Conservation (phyloP, 2,888 invertebrate species). For the Epinotia ramella region DNA sequence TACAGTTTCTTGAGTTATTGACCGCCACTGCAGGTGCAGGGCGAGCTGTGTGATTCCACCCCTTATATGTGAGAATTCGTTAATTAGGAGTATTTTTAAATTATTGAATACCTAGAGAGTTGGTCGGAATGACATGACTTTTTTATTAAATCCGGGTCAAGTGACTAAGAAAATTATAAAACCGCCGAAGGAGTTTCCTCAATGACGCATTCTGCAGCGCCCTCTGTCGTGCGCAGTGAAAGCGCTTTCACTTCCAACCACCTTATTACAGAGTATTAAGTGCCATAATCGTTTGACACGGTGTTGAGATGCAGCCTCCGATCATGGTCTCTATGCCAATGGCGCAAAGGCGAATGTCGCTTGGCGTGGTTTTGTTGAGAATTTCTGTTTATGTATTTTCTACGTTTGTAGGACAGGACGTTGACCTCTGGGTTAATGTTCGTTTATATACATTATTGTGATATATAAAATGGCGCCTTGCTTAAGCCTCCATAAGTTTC, state of each 20-base stretch:
- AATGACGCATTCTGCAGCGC: constrained; percentile 11
- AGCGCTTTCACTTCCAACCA: constrained; percentile 15
- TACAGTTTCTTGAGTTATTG: too few species aligned
- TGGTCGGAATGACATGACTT: background rate
- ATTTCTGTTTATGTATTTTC: constrained; percentile 7
- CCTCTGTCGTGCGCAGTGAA: constrained; percentile 12
- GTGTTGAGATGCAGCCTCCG: background rate
- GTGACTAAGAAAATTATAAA: constrained; percentile 14
- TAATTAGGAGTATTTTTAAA: too few species aligned
- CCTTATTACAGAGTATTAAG: background rate
- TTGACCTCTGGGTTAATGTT: constrained; percentile 15
- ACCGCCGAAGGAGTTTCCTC: constrained; percentile 17
- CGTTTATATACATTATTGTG: background rate
- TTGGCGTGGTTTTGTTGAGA: background rate
- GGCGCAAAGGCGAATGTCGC: background rate
- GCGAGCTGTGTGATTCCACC: too few species aligned
- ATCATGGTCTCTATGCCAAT: background rate
- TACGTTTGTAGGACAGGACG: constrained; percentile 1
- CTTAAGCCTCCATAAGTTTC: background rate
- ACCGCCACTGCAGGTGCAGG: too few species aligned
- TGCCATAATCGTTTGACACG: background rate
- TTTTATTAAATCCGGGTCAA: background rate
- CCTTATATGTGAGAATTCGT: too few species aligned
- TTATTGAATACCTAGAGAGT: too few species aligned
- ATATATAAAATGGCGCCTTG: background rate